Percentiles rank a stretch among this genome's conserved stretches.
Evolutionary conservation across 2,113 vertebrate species (phyloP).

Genomic region (Coregonus clupeaformis): DNA sequence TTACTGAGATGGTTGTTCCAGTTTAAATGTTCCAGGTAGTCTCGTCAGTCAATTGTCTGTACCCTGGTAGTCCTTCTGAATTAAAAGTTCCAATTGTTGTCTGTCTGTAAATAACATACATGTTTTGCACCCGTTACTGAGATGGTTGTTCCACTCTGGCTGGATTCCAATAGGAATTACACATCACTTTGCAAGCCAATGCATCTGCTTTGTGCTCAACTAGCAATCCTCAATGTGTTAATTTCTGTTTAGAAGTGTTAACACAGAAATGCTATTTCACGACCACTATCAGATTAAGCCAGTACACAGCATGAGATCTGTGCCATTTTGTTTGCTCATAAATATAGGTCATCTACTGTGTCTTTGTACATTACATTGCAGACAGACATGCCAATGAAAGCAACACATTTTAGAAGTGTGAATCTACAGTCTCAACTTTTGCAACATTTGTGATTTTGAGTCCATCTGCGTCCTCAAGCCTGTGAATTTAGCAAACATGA

Average conservation of each 20-base stretch:
- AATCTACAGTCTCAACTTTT: too few species aligned
- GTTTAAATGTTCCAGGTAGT: neutral
- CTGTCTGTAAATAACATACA: too few species aligned
- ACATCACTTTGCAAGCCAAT: neutral
- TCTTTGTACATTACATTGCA: constrained; percentile 34
- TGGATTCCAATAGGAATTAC: too few species aligned
- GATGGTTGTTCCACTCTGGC: too few species aligned
- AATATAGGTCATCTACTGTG: constrained; percentile 57
- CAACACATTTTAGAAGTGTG: too few species aligned
- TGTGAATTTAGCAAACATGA: too few species aligned
- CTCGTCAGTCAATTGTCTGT: too few species aligned
- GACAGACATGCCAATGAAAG: neutral
- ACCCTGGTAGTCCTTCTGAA: too few species aligned
- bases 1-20: neutral
- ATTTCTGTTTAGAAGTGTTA: constrained; percentile 38
- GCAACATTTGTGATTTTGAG: too few species aligned
- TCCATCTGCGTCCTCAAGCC: too few species aligned
- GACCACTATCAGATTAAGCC: constrained; percentile 21
- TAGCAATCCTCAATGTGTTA: constrained; percentile 46
- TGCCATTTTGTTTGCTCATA: constrained; percentile 35
- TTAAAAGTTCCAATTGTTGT: too few species aligned
- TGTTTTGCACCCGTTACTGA: too few species aligned
- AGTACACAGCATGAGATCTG: constrained; percentile 29
- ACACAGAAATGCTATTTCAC: neutral
- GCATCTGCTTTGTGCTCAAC: constrained; percentile 8